Conservation (phyloP, 2,888 invertebrate species). For the Drepana falcataria region DNA sequence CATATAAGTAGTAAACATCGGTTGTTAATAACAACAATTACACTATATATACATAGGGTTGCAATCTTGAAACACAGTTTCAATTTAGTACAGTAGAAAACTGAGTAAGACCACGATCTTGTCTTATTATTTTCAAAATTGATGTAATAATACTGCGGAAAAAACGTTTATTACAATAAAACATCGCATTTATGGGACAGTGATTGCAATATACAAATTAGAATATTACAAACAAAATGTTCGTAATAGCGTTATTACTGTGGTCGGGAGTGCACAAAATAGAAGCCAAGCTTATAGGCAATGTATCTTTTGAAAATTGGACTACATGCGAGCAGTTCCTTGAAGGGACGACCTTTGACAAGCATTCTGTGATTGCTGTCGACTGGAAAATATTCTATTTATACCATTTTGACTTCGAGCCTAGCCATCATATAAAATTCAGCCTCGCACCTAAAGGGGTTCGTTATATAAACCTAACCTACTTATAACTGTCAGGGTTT, state of each 20-base stretch:
- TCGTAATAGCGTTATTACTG: not conserved
- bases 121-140: not conserved
- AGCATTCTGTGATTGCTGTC: slow-evolving; percentile 30
- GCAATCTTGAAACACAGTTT: not conserved
- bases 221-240: not conserved
- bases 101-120: not conserved
- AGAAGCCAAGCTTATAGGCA: not conserved
- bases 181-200: too few relatives aligned
- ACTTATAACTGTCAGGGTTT: too few relatives aligned
- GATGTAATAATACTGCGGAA: not conserved
- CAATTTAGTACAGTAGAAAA: not conserved
- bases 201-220: too few relatives aligned
- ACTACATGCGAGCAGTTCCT: slow-evolving; percentile 50
- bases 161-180: too few relatives aligned
- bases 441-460: slow-evolving; percentile 36
- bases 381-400: slow-evolving; percentile 58
- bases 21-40: not conserved
- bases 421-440: slow-evolving; percentile 39
- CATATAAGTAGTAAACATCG: not conserved
- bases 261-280: not conserved
- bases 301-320: slow-evolving; percentile 25
- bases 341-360: slow-evolving; percentile 31
- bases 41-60: not conserved
- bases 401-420: slow-evolving; percentile 37
- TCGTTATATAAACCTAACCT: slow-evolving; percentile 11